Percentiles rank a stretch among this genome's conserved stretches.
These are phyloP conservation scores for Drosophila albomicans DNA, from an alignment of 1,140 invertebrate genomes.

Conservation along the genomic window DNA sequence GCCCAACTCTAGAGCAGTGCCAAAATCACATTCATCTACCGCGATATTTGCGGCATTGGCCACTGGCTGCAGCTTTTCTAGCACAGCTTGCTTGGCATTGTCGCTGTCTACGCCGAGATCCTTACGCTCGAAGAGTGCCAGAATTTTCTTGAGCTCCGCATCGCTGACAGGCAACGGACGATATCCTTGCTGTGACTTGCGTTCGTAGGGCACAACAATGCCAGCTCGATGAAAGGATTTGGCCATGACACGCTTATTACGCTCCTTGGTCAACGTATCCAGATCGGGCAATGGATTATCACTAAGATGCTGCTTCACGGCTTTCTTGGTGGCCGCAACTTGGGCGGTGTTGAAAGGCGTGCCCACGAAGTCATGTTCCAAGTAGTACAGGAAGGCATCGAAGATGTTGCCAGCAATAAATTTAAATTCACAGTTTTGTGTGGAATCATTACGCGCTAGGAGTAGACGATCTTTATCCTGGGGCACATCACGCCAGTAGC, in stretches of 20 bases:
- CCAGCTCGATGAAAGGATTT: constrained; percentile 94
- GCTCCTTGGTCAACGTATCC: constrained; percentile 84
- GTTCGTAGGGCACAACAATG: constrained; percentile 94
- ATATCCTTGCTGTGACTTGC: constrained; percentile 92
- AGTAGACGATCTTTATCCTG: constrained; percentile 89
- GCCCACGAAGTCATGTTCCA: constrained; percentile 88
- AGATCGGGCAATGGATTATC: constrained; percentile 86
- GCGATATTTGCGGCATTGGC: constrained; percentile 88
- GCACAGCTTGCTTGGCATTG: constrained; percentile 86
- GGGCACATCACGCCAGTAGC: constrained; percentile 95
- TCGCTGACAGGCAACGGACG: constrained; percentile 90
- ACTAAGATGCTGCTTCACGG: constrained; percentile 89
- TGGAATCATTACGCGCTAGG: constrained; percentile 90
- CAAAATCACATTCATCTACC: constrained; percentile 97
- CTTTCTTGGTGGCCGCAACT: constrained; percentile 87
- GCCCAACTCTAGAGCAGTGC: constrained; percentile 94
- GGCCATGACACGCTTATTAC: constrained; percentile 90
- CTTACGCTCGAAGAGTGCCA: constrained; percentile 87
- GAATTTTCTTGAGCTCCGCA: constrained; percentile 91
- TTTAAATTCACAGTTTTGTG: constrained; percentile 89
- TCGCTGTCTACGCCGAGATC: constrained; percentile 87
- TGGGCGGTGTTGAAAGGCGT: constrained; percentile 89
- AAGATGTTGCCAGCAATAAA: constrained; percentile 94
- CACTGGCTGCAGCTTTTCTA: constrained; percentile 90
- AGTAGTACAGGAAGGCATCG: constrained; percentile 89